These are phyloP conservation scores for Nipponia nippon DNA, from an alignment of 2,113 vertebrate genomes.

Conservation along the genomic window DNA sequence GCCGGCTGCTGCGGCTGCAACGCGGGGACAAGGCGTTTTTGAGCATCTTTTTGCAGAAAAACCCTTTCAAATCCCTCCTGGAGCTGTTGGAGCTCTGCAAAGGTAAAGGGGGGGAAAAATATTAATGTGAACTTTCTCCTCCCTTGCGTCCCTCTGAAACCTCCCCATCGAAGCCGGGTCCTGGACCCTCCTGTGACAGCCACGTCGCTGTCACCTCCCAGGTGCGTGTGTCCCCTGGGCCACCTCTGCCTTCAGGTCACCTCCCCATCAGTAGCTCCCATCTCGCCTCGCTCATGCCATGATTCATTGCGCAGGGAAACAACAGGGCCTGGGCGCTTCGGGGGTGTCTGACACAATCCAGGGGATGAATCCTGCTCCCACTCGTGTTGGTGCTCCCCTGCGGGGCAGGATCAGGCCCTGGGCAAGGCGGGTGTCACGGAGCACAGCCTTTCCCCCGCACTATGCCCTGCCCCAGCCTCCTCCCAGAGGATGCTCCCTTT, in stretches of 20 bases:
- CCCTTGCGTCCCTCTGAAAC: rapidly evolving
- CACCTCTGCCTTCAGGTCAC: neutral
- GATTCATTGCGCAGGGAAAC: neutral
- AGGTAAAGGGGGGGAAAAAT: neutral
- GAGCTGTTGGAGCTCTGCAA: rapidly evolving
- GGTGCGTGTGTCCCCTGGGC: neutral
- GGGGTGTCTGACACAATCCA: neutral
- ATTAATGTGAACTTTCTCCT: rapidly evolving
- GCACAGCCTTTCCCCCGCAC: neutral
- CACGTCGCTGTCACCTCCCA: neutral
- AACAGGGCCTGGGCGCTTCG: rapidly evolving
- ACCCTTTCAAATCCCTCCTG: neutral
- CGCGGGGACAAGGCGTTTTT: rapidly evolving
- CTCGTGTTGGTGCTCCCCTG: rapidly evolving
- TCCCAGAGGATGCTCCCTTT: neutral
- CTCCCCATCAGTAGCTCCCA: neutral
- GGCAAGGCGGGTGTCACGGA: rapidly evolving
- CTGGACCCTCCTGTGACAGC: neutral
- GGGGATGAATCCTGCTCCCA: neutral
- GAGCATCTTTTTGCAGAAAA: neutral
- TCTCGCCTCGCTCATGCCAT: neutral
- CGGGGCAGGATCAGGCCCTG: neutral
- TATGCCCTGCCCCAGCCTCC: neutral
- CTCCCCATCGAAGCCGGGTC: rapidly evolving
- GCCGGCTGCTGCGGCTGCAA: too few relatives aligned